Evolutionary conservation across 2,113 vertebrate genomes (phyloP).

Genomic region (Gobio gobio): DNA sequence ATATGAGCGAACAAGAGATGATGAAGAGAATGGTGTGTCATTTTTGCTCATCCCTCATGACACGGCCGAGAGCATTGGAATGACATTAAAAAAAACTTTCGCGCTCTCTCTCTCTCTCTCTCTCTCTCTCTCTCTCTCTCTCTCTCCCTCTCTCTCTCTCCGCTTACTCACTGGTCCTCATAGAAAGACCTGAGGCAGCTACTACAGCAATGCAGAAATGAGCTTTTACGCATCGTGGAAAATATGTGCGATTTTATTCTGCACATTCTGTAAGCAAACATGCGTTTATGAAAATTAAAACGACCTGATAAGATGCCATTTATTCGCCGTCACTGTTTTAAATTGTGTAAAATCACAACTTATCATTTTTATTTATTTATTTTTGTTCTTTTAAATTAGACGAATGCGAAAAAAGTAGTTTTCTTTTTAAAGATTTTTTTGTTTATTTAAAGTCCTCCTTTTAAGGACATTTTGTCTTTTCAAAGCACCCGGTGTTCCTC

Average conservation of each 20-base stretch:
- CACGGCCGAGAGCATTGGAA: slow-evolving; percentile 39
- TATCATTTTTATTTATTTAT: neutral
- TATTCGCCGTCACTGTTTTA: neutral
- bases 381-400: neutral
- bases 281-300: neutral
- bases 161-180: neutral
- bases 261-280: neutral
- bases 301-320: neutral
- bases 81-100: slow-evolving; percentile 40
- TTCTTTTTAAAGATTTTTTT: neutral
- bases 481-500: slow-evolving; percentile 30
- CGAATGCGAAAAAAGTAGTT: neutral
- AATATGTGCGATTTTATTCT: slow-evolving; percentile 19
- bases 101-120: neutral
- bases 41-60: slow-evolving; percentile 38
- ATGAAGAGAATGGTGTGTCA: slow-evolving; percentile 22
- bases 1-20: neutral
- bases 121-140: neutral
- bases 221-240: neutral
- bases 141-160: neutral
- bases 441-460: neutral
- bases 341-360: neutral
- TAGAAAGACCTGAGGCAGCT: too few relatives aligned
- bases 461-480: neutral
- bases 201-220: neutral